Evolutionary conservation across 2,113 vertebrate genomes (phyloP), one percentile per base, ranked within the genome.

Genomic region (Pontoporia blainvillei): DNA sequence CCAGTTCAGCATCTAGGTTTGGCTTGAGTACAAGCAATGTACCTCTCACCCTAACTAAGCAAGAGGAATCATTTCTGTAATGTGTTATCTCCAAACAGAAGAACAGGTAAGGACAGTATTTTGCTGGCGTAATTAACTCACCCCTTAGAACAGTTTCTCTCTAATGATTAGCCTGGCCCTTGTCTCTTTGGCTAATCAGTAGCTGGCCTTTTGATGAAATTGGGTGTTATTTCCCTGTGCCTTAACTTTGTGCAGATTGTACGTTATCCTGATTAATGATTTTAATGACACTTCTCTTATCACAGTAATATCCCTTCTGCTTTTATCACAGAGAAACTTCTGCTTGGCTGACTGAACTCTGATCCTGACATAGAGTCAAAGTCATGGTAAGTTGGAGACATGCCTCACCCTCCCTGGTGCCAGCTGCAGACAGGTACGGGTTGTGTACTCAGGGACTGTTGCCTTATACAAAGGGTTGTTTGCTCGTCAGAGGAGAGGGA

Each of bases 361-460:
- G 89, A 95, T 36, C 91, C 39, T 36, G 90, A 83, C 59, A 34
- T 3, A 79, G 52, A 73, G 82, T 86, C 81, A 71, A 46, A 64
- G 93, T 94, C 73, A 96, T 97, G 98, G 98, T 98, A 95, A 98
- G 97, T 95, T 14, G 34, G 5, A 59, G 23, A 57, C 2, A 44
- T 34, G 54, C 71, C 82, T 96, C 49, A 0, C 69, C 89, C 73
- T 23, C 23, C 61, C 83, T 49, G 52, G 86, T 96, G 17, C 91
- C 83, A 96, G 93, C 39, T 21, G 8, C 73, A 29, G 83, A 31
- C 91, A 90, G 93, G 93, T 93, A 91, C 96, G 25, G 69, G 54
- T 44, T 96, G 83, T 95, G 79, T 85, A 52, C 39, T 78, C 46
- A 72, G 75, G n/a, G 54, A 41, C 27, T 61, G 9, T 20, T 86